phyloP scores from a whole-genome alignment of 2,113 vertebrate species.

The Aspiorhynchus laticeps region DNA sequence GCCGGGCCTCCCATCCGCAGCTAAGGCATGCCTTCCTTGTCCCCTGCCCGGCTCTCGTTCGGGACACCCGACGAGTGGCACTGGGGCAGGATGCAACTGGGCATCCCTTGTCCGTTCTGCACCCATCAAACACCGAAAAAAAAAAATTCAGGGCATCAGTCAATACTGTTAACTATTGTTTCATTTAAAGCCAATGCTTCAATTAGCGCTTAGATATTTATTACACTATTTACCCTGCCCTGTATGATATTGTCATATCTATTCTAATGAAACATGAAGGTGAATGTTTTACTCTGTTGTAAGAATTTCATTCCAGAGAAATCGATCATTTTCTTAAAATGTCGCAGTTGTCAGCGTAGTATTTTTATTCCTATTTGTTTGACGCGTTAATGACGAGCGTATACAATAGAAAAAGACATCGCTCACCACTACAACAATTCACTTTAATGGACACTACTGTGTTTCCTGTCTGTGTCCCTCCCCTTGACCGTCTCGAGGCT shows the following conservation, averaged over 20 bases:
- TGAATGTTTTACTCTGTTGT: conserved; percentile 64
- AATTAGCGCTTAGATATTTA: conserved; percentile 63
- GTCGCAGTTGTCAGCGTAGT: conserved; percentile 21
- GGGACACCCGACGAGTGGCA: conserved; percentile 31
- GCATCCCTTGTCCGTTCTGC: conserved; percentile 30
- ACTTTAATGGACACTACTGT: conserved; percentile 35
- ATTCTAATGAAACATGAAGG: conserved; percentile 59
- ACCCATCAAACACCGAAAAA: conserved; percentile 22
- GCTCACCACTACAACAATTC: conserved; percentile 33
- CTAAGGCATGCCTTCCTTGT: conserved; percentile 45
- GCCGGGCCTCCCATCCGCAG: conserved; percentile 31
- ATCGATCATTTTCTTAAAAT: conserved; percentile 48
- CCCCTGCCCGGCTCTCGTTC: not conserved
- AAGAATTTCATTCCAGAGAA: conserved; percentile 70
- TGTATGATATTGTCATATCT: conserved; percentile 55
- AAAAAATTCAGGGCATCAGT: conserved; percentile 50
- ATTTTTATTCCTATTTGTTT: conserved; percentile 40
- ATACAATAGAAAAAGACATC: conserved; percentile 18
- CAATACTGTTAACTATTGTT: conserved; percentile 61
- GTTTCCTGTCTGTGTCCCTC: conserved; percentile 16
- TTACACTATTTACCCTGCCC: conserved; percentile 61
- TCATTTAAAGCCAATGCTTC: conserved; percentile 44
- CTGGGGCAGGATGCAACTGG: conserved; percentile 39
- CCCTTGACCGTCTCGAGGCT: conserved; percentile 26
- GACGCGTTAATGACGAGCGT: conserved; percentile 9